Conservation (phyloP, 2,797 vertebrate genomes). For the Cryptoblepharus egeriae region DNA sequence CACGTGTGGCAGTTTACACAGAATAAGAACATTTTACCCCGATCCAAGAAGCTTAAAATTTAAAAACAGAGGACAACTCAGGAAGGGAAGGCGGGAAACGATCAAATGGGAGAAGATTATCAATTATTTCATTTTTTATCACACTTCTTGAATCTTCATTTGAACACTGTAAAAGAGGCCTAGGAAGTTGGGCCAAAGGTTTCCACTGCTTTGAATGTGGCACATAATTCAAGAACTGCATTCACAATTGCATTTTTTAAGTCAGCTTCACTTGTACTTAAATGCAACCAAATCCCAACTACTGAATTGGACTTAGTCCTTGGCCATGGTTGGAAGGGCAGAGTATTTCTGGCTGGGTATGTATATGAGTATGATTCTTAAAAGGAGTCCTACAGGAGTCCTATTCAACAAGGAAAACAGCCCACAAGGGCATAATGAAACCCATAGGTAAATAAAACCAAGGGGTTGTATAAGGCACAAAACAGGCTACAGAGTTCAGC, state of each 20-base stretch:
- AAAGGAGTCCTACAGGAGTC: neutral
- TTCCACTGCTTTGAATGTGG: no score
- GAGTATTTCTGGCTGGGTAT: neutral
- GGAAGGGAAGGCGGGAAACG: no score
- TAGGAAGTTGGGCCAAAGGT: no score
- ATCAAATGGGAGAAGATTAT: no score
- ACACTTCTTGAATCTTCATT: no score
- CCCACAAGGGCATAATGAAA: neutral
- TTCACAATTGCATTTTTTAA: neutral
- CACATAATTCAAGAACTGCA: no score
- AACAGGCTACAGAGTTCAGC: neutral
- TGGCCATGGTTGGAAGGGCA: neutral
- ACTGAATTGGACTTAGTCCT: neutral
- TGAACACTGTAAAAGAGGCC: no score
- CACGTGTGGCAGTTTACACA: no score
- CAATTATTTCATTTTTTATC: no score
- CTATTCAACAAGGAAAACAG: neutral
- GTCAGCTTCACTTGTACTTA: neutral
- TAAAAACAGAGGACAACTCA: no score
- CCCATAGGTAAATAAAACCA: neutral
- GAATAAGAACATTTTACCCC: no score
- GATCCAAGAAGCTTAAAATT: no score
- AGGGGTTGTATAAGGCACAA: neutral
- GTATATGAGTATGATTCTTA: neutral
- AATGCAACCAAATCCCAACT: neutral